A percentile compares a stretch with the other conserved stretches of the same genome.
phyloP scores from a whole-genome alignment of 2,888 invertebrate genomes.

The Aspidiotus rigidus region DNA sequence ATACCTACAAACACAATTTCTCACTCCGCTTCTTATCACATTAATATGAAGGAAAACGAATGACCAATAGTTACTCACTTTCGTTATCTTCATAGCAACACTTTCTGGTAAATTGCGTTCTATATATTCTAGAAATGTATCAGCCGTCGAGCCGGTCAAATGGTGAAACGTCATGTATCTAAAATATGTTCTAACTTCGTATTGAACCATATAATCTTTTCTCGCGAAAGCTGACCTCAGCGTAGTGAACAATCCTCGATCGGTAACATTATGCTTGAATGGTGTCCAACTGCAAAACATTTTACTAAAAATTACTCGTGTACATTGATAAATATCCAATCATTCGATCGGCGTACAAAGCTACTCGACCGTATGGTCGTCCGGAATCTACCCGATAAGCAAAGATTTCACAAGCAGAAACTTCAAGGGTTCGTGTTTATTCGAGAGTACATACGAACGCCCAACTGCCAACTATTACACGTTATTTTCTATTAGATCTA shows the following conservation, averaged over 20 bases:
- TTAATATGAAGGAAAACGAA: no score
- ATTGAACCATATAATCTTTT: conserved; percentile 90
- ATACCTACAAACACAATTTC: not conserved
- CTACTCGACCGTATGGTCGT: no score
- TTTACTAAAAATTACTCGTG: not conserved
- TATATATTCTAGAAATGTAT: conserved; percentile 90
- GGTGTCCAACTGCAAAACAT: conserved; percentile 58
- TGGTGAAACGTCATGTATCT: conserved; percentile 70
- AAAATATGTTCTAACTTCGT: conserved; percentile 89
- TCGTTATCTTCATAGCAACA: conserved; percentile 82
- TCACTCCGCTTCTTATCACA: no score
- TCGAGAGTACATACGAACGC: no score
- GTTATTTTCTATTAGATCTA: no score
- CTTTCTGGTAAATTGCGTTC: conserved; percentile 96
- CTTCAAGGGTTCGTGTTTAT: no score
- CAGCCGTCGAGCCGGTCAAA: conserved; percentile 89
- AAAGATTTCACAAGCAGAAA: no score
- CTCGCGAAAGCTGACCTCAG: conserved; percentile 80
- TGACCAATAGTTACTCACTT: conserved; percentile 45
- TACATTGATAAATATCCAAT: no score
- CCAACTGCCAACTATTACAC: no score
- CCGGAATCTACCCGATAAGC: no score
- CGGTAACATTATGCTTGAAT: conserved; percentile 57
- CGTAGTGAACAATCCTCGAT: conserved; percentile 58
- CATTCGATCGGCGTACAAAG: no score